Evolutionary conservation across 2,888 invertebrate species (phyloP).

Genomic region (Tetrapedia diversipes): DNA sequence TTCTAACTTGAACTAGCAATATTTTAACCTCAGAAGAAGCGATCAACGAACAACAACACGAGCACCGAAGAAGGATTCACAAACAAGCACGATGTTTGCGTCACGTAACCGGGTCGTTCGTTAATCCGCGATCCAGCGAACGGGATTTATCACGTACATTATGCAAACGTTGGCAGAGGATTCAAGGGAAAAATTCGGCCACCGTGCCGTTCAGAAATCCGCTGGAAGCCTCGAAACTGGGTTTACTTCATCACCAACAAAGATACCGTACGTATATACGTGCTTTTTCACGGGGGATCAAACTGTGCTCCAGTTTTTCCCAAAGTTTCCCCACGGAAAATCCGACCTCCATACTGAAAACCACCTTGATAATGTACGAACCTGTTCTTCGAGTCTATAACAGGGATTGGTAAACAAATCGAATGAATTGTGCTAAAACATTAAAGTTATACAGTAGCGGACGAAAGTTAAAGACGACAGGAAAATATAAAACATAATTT

Average conservation of each 20-base stretch:
- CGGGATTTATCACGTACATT: slow-evolving; percentile 65
- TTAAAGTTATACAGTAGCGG: no score
- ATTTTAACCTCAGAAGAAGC: no score
- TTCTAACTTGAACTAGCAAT: no score
- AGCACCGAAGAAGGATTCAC: slow-evolving; percentile 45
- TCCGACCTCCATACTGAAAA: neutral
- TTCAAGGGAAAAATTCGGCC: slow-evolving; percentile 14
- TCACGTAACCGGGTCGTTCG: slow-evolving; percentile 66
- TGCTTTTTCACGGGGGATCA: slow-evolving; percentile 25
- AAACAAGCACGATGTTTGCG: slow-evolving; percentile 54
- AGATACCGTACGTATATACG: neutral
- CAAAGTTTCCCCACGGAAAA: neutral
- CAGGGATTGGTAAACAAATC: no score
- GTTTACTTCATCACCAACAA: slow-evolving; percentile 22
- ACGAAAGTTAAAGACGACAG: no score
- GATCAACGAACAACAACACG: slow-evolving; percentile 60
- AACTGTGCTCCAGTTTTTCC: slow-evolving; percentile 30
- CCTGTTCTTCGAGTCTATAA: no score
- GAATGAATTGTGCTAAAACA: no score
- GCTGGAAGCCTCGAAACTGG: slow-evolving; percentile 5
- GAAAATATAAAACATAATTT: no score
- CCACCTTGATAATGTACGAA: no score
- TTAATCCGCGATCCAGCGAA: slow-evolving; percentile 69
- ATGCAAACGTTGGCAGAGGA: slow-evolving; percentile 52
- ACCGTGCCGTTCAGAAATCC: neutral